Evolutionary conservation across 1,140 invertebrate genomes (phyloP), one percentile per base, ranked within the genome.

Genomic region (Ceratitis capitata): DNA sequence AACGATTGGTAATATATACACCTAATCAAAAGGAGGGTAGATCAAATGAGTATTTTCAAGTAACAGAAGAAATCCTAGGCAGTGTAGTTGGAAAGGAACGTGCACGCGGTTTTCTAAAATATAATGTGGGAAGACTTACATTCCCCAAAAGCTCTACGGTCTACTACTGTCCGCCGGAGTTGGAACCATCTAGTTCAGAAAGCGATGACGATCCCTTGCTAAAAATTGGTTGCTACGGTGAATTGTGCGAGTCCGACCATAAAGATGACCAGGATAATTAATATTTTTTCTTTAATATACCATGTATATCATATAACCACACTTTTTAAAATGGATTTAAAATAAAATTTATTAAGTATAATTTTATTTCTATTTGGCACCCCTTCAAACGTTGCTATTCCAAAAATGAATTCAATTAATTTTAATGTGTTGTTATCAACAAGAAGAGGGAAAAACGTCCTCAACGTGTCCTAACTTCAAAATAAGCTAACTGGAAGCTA

Each of bases 161-260:
- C 26, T 91, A 91, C 82, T 91, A 88, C 82, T 87, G 86, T 45
- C 90, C 90, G 12, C 87, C 90, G 12, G 39, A 78, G 39, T 85
- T 51, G 23, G 86, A 26, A 58, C 85, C 1, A 10, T 88, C 9
- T 1, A 85, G 3, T 51, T 87, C 87, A 49, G 84, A 83, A 2
- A 89, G 89, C 58, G 89, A 91, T 12, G 88, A 88, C 0, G 90
- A 91, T 45, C 51, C 89, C 0, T 87, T 91, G 26, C 87, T 88
- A 1, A 83, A 74, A 16, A 35, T 88, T 14, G 58, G 86, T 0
- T 87, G 87, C 14, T 89, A 88, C 84, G 89, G 89, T 0, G 85
- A 87, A 29, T 85, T 91, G 47, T 87, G 88, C 58, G 87, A 86
- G 45, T 84, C 88, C 14, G 69, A 39, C 9, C n/a, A 45, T 23